Evolutionary conservation across 2,797 vertebrate genomes (phyloP), one percentile per base, ranked within the genome.

Genomic region (Takifugu ocellatus): DNA sequence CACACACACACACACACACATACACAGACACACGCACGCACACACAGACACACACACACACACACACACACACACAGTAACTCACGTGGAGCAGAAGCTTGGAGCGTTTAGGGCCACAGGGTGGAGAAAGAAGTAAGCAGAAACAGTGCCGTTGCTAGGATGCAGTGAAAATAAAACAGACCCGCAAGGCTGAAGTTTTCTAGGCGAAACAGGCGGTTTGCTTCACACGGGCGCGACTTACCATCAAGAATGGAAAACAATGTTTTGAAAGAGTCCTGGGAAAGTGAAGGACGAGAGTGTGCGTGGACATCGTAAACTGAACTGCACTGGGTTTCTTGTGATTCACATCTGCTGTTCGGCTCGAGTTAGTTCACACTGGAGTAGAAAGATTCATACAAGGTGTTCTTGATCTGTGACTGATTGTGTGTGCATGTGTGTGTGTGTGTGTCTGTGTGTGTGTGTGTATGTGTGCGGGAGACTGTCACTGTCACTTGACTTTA

Each of bases 81-180:
- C 57, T 54, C 74, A 79, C 50, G 89, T 92, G 92, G 91, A 93
- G 90, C 92, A 94, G 92, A 69, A 81, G 87, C 93, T 91, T 88
- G 70, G 84, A 90, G 94, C 94, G 90, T 92, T 88, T 88, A 87
- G 91, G 77, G 80, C 90, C 90, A 93, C 91, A 92, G 94, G 90
- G 91, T 87, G 91, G 86, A 84, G 87, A 72, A 73, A 80, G 75
- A 83, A 86, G 79, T 95, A 96, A 96, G 94, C 92, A 94, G 94
- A 95, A 96, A 92, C 94, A 96, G 92, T 76, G 83, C 81, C 1
- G 94, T 94, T 91, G 87, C 96, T 89, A 91, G 87, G 96, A 90
- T 84, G 92, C 90, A 0, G 55, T n/a, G 79, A 93, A 91, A 97
- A 94, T 93, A 96, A 94, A 96, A 94, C 94, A 94, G 88, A 93